A percentile compares a stretch with the other conserved stretches of the same genome.
These are phyloP conservation scores for Nephrotoma flavescens DNA, from an alignment of 2,888 invertebrate genomes.

Conservation along the genomic window DNA sequence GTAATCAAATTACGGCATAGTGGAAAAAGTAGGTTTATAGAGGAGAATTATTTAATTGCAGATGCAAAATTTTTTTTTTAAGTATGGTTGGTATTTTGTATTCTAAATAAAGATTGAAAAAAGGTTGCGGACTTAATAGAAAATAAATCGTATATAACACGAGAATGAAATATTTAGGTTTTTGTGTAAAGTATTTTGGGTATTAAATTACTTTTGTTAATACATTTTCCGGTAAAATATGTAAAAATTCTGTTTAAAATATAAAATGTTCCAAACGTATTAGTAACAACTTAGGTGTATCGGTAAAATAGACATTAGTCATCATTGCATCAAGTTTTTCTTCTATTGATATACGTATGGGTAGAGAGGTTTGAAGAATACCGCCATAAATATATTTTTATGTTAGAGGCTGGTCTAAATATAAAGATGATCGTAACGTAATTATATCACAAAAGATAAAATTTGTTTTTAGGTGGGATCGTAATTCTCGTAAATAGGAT, in stretches of 20 bases:
- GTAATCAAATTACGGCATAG: neutral
- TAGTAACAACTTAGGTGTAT: neutral
- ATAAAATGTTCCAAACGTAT: neutral
- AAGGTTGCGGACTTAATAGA: neutral
- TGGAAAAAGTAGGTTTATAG: neutral
- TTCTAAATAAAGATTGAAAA: neutral
- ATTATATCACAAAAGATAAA: neutral
- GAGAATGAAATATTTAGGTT: neutral
- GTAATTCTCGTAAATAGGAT: neutral
- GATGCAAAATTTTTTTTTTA: neutral
- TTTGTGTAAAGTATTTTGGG: neutral
- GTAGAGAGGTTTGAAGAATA: neutral
- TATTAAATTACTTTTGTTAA: neutral
- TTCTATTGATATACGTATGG: too few species aligned
- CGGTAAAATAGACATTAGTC: neutral
- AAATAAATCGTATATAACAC: neutral
- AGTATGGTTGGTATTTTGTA: neutral
- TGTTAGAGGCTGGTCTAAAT: neutral
- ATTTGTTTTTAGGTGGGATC: neutral
- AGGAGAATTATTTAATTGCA: neutral
- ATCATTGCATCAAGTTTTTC: neutral
- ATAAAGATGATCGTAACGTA: neutral
- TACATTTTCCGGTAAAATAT: neutral
- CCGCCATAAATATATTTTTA: neutral
- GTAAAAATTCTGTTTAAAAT: too few species aligned